phyloP scores from a whole-genome alignment of 92 coral and sea anemone species.

The Micromussa lordhowensis region DNA sequence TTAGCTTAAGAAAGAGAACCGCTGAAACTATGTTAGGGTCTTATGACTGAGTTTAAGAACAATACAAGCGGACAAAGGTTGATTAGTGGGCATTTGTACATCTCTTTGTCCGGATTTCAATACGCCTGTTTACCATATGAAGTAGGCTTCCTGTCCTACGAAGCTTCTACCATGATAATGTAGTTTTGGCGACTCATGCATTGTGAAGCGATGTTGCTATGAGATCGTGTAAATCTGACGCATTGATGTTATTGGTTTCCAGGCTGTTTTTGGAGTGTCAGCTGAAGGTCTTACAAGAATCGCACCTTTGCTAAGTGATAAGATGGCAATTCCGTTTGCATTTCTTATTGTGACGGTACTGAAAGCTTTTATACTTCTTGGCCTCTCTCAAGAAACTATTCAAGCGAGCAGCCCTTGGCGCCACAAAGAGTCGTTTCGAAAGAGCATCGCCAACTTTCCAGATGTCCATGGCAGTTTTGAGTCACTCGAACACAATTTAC shows the following conservation, averaged over 20 bases:
- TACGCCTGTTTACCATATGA: constrained; percentile 37
- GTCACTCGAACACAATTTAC: neutral
- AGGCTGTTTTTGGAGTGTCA: neutral
- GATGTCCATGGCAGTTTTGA: neutral
- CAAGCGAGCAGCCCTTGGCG: constrained; percentile 6
- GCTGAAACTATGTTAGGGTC: neutral
- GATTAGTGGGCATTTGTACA: constrained; percentile 24
- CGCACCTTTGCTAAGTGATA: neutral
- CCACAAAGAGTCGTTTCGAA: neutral
- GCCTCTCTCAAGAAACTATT: constrained; percentile 4
- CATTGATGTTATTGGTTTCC: neutral
- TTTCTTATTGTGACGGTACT: neutral
- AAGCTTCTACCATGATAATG: constrained; percentile 5
- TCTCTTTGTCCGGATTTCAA: constrained; percentile 24
- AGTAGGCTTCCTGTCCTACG: constrained; percentile 6
- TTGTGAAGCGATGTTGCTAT: neutral
- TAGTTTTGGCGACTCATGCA: neutral
- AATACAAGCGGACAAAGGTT: constrained; percentile 21
- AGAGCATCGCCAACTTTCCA: neutral
- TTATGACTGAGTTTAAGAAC: constrained; percentile 17
- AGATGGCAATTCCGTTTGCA: constrained; percentile 3
- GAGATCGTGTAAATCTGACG: neutral
- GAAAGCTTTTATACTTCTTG: neutral
- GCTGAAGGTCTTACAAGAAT: neutral
- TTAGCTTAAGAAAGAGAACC: neutral